Base-by-base conservation (phyloP, 2,888 invertebrate genomes). In the Perizoma affinitatum region DNA sequence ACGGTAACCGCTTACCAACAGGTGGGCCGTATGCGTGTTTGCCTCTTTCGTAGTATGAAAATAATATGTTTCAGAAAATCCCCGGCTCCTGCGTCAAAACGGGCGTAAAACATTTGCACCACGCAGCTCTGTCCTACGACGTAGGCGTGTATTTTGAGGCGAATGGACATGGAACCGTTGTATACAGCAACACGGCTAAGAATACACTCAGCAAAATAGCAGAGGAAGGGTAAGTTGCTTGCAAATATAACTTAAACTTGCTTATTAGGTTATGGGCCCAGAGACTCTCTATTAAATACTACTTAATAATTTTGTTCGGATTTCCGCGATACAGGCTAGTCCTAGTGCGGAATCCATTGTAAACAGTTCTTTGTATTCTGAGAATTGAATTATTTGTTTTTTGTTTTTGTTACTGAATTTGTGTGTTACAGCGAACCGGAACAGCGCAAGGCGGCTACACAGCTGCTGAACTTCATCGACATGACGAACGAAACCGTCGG, bases 131-230 rank as follows among this genome's bases (percentile, higher is more conserved):
- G 42, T 94, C 97, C 56, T 99, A 95, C 89, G 99, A 99, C 81
- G 95, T 99, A 73, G 99, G 99, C 4, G 95, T 99, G 5, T 99
- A 99, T 88, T 99, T 99, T 87, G 99, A 99, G 84, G 99, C 99
- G 0, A 99, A 99, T 88, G 99, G 99, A 0, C 99, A 99, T 90
- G 99, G 99, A 9, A 99, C 99, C 0, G 96, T 97, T 0, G 89
- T 98, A 0, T 98, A 98, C 76, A 97, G 96, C 79, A 88, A 94
- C 0, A 84, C 86, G 11, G 96, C 97, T 0, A 95, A 95, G 75
- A 80, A 90, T 8, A 80, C 87, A 9, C 93, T 96, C 52, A 84
- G 85, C 61, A 86, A 85, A 60, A 93, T 89, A n/a, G 86, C 88
- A 0, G 75, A 82, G n/a, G 88, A 88, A 4, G 90, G 91, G 92